phyloP scores from a whole-genome alignment of 2,113 vertebrate genomes.

The Elephantulus edwardii region DNA sequence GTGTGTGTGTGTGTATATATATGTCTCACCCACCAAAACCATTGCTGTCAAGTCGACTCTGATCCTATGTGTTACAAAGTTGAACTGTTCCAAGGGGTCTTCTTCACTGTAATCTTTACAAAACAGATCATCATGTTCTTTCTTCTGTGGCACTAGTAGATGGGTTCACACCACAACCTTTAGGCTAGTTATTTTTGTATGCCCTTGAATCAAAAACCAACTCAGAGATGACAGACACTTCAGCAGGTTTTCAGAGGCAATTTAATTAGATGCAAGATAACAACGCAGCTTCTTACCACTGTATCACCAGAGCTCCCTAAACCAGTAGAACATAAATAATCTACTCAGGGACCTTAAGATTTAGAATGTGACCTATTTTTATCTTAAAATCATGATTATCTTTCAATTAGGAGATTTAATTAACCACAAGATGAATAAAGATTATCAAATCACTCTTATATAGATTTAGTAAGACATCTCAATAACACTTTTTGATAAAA shows the following conservation, averaged over 20 bases:
- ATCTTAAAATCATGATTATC: constrained; percentile 25
- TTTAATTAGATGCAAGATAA: no score
- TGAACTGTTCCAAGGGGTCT: background rate
- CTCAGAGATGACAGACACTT: no score
- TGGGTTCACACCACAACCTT: background rate
- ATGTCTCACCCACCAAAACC: background rate
- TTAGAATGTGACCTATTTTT: background rate
- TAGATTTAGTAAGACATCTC: background rate
- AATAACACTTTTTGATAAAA: background rate
- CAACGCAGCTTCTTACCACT: no score
- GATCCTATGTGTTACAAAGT: background rate
- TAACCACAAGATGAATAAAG: background rate
- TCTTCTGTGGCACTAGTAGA: background rate
- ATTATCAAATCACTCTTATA: background rate
- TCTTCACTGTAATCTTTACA: background rate
- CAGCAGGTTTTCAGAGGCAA: no score
- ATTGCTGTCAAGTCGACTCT: background rate
- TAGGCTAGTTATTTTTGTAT: background rate
- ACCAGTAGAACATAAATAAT: background rate
- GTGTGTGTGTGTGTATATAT: no score
- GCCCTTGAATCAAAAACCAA: no score
- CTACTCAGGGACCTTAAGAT: background rate
- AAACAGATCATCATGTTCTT: background rate
- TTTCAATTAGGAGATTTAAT: constrained; percentile 2
- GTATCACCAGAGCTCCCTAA: no score